Conservation (phyloP, 2,113 vertebrate species). For the Chloroceryle aenea region DNA sequence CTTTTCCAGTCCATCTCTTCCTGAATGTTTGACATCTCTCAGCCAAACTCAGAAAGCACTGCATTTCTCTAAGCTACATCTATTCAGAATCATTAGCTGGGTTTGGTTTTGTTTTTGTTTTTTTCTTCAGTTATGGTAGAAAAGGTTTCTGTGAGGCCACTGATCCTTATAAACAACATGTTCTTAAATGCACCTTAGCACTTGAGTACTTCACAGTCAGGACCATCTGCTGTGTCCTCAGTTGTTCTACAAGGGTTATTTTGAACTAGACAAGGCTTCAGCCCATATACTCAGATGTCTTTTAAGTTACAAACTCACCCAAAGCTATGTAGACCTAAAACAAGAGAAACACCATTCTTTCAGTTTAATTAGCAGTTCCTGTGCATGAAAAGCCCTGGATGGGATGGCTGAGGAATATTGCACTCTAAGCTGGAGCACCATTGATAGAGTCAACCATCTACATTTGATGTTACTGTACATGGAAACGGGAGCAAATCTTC, state of each 20-base stretch:
- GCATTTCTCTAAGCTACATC: slow-evolving; percentile 43
- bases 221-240: background rate
- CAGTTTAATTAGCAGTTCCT: background rate
- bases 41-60: slow-evolving; percentile 56
- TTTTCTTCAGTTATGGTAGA: background rate
- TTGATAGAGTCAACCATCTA: background rate
- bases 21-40: slow-evolving; percentile 46
- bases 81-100: slow-evolving; percentile 48
- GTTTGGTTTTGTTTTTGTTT: background rate
- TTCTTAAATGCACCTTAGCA: background rate
- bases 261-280: background rate
- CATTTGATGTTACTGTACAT: background rate
- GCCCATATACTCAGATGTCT: background rate
- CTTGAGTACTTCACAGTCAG: background rate
- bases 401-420: background rate
- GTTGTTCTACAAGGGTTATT: background rate
- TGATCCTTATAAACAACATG: slow-evolving; percentile 18
- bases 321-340: background rate
- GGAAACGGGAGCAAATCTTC: background rate
- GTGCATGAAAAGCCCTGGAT: background rate
- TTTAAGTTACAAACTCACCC: background rate
- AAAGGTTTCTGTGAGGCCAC: slow-evolving; percentile 42
- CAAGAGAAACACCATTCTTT: background rate
- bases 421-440: rapidly evolving
- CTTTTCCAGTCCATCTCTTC: slow-evolving; percentile 40